phyloP scores from a whole-genome alignment of 2,888 invertebrate genomes.

The Petrolisthes manimaculis region DNA sequence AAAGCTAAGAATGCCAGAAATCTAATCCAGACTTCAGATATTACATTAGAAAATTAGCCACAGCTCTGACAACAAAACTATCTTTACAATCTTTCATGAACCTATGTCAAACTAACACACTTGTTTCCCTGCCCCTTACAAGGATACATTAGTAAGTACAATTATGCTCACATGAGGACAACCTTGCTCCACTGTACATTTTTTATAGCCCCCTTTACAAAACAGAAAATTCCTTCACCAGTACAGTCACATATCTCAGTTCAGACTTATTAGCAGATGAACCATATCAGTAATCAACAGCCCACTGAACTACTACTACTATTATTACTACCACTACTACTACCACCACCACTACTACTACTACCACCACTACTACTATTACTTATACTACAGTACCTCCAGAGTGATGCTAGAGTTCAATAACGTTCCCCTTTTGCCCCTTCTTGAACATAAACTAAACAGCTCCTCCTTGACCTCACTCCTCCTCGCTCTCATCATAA shows the following conservation, averaged over 20 bases:
- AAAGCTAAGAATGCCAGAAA: slow-evolving; percentile 56
- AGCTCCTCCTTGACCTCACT: slow-evolving; percentile 52
- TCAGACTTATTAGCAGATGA: slow-evolving; percentile 45
- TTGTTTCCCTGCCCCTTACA: slow-evolving; percentile 65
- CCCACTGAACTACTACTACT: slow-evolving; percentile 21
- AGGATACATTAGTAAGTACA: slow-evolving; percentile 65
- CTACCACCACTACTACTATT: neutral
- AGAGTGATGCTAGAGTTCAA: slow-evolving; percentile 16
- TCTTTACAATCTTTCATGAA: slow-evolving; percentile 51
- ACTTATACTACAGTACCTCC: slow-evolving; percentile 25
- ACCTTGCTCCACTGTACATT: slow-evolving; percentile 59
- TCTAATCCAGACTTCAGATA: slow-evolving; percentile 55
- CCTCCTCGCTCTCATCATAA: slow-evolving; percentile 54
- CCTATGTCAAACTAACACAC: slow-evolving; percentile 64
- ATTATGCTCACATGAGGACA: slow-evolving; percentile 57
- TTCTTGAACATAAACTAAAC: slow-evolving; percentile 58
- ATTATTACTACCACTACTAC: too few species aligned
- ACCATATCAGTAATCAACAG: slow-evolving; percentile 27
- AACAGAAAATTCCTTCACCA: slow-evolving; percentile 51
- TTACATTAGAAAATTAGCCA: slow-evolving; percentile 56
- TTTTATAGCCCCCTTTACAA: slow-evolving; percentile 52
- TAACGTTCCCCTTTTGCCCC: slow-evolving; percentile 29
- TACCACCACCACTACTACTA: too few species aligned
- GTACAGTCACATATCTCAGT: slow-evolving; percentile 53
- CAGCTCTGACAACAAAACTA: slow-evolving; percentile 57